Evolutionary conservation across 2,113 vertebrate species (phyloP).

Genomic region (Myotis davidii): DNA sequence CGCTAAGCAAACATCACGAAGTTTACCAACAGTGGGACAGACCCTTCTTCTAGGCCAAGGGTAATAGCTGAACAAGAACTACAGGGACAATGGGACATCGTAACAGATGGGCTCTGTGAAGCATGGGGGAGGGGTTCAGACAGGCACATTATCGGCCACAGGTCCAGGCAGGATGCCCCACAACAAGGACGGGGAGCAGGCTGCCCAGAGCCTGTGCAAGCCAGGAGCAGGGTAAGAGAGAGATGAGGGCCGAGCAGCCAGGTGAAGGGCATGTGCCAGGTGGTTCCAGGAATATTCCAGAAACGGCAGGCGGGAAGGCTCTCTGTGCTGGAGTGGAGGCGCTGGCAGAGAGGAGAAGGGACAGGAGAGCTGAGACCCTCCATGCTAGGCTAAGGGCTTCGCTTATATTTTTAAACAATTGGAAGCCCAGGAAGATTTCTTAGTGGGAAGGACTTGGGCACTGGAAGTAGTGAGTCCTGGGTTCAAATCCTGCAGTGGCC

Average conservation of each 20-base stretch:
- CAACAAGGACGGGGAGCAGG: not conserved
- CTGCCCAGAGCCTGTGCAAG: not conserved
- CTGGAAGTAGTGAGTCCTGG: no score
- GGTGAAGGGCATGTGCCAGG: not conserved
- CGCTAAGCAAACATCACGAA: no score
- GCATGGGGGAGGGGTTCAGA: not conserved
- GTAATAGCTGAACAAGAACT: not conserved
- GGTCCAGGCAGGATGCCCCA: not conserved
- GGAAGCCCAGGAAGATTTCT: not conserved
- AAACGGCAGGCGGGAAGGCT: not conserved
- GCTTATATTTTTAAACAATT: not conserved
- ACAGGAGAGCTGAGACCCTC: not conserved
- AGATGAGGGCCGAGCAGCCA: not conserved
- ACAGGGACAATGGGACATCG: fast-evolving
- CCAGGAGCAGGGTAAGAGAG: not conserved
- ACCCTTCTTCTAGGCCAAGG: not conserved
- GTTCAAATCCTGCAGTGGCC: not conserved
- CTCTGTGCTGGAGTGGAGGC: not conserved
- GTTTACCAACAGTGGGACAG: not conserved
- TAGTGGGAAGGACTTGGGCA: not conserved
- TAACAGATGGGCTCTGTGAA: not conserved
- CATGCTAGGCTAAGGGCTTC: not conserved
- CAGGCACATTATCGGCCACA: not conserved
- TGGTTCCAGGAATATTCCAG: not conserved
- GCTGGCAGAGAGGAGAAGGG: not conserved